Conservation (phyloP, 2,888 invertebrate species). For the Euplexia lucipara region DNA sequence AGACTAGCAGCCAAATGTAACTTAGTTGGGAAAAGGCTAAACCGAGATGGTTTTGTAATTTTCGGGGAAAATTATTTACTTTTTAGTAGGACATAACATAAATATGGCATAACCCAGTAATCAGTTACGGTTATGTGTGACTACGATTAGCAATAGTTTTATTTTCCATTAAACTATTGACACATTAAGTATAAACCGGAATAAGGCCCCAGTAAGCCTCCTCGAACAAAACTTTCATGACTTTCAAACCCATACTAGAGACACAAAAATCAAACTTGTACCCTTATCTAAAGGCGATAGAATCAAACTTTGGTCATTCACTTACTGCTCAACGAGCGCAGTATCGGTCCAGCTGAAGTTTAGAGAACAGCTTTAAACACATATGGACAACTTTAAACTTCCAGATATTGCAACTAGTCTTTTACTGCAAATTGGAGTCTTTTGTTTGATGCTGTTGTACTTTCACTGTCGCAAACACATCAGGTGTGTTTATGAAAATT, state of each 20-base stretch:
- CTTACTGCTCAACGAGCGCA: constrained; percentile 23
- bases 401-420: constrained; percentile 6
- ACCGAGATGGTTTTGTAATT: too few relatives aligned
- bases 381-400: constrained; percentile 21
- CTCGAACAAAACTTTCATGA: background rate
- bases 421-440: constrained; percentile 39
- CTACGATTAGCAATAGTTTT: too few relatives aligned
- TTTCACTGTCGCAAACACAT: too few relatives aligned
- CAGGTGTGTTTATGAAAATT: too few relatives aligned
- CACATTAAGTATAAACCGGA: too few relatives aligned
- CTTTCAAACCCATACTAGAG: constrained; percentile 5
- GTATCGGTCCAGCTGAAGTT: constrained; percentile 12
- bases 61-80: too few relatives aligned
- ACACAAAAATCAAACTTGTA: constrained; percentile 28
- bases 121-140: too few relatives aligned
- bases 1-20: too few relatives aligned
- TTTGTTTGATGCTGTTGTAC: background rate
- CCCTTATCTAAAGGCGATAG: constrained; percentile 22
- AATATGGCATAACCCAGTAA: too few relatives aligned
- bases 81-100: too few relatives aligned
- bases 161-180: too few relatives aligned
- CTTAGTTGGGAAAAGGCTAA: too few relatives aligned
- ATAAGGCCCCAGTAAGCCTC: background rate
- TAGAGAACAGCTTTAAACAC: constrained; percentile 22
- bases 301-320: constrained; percentile 42